Evolutionary conservation across 1,140 invertebrate genomes (phyloP), one percentile per base, ranked within the genome.

Genomic region (Episyrphus balteatus): DNA sequence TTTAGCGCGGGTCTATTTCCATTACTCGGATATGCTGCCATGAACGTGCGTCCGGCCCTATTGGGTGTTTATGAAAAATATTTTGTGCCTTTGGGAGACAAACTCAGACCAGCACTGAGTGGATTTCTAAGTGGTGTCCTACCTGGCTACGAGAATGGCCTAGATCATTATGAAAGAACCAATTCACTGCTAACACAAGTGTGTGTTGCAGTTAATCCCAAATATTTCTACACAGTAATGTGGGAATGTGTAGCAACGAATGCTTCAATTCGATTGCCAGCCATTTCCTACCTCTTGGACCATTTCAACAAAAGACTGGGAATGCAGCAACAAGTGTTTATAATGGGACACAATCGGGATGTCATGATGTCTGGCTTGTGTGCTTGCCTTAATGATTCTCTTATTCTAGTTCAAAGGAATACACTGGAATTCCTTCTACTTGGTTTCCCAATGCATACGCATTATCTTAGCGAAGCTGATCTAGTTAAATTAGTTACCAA

Each of bases 1-100:
- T 46, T 1, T 36, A 68, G 62, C 33, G 59, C 73, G 78, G 92
- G 92, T 10, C 70, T 96, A 13, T 96, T 96, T 71, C 92, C 92
- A 33, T 66, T 96, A 21, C 75, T 96, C 52, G 81, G 84, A 10
- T 82, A 93, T 75, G 88, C 91, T 50, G 89, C 89, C 15, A 93
- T 93, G 82, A 91, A 87, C 68, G 88, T 92, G 9, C 81, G 89
- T 57, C 87, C 88, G 11, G 75, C 79, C 5, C 70, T 96, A 37
- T 66, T 96, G 44, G 80, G 76, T n/a, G 79, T 96, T 45, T 96
- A 94, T 66, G 92, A 96, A 73, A 88, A 80, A 14, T 90, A 93
- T 70, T 92, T 96, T 74, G 80, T 95, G 19, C 87, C 88, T 11
- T 72, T 96, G 36, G 83, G 86, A 31, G 78, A 82, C 53, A 75